Percentiles rank a stretch among this genome's conserved stretches.
These are phyloP conservation scores for Drosophila borealis DNA, from an alignment of 2,888 invertebrate species.

Conservation along the genomic window DNA sequence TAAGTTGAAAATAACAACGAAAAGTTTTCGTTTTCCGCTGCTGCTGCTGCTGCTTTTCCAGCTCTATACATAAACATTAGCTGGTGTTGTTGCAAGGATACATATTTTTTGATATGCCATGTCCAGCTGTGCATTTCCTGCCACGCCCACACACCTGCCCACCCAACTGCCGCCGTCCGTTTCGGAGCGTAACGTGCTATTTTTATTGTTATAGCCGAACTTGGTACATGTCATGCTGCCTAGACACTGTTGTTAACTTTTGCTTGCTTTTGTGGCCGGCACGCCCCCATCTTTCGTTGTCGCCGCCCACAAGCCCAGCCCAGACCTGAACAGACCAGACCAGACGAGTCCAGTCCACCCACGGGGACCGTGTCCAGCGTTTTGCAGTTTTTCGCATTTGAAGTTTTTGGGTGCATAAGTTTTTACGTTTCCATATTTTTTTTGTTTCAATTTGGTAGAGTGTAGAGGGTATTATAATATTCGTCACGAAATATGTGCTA, in stretches of 20 bases:
- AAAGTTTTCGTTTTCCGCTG: slow-evolving; percentile 61
- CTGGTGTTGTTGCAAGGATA: slow-evolving; percentile 34
- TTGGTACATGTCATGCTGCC: slow-evolving; percentile 68
- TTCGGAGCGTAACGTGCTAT: slow-evolving; percentile 68
- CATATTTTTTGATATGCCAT: slow-evolving; percentile 74
- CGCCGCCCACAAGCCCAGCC: slow-evolving; percentile 6
- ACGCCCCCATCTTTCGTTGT: slow-evolving; percentile 14
- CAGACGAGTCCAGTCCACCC: neutral
- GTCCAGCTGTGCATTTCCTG: slow-evolving; percentile 60
- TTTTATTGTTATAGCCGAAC: slow-evolving; percentile 70
- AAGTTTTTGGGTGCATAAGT: slow-evolving; percentile 26
- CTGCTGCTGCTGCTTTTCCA: slow-evolving; percentile 5
- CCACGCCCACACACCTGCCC: slow-evolving; percentile 1
- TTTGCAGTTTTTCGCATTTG: slow-evolving; percentile 29
- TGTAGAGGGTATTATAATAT: neutral
- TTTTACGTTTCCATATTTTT: neutral
- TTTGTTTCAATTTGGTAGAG: neutral
- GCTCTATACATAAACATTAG: slow-evolving; percentile 63
- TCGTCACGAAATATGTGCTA: too few species aligned
- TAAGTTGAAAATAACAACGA: slow-evolving; percentile 73
- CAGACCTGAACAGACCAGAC: slow-evolving; percentile 2
- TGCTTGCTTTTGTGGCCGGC: slow-evolving; percentile 49
- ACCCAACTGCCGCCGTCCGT: slow-evolving; percentile 6
- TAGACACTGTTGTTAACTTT: slow-evolving; percentile 69
- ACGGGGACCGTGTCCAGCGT: neutral